A percentile compares a stretch with the other conserved stretches of the same genome.
Conservation (phyloP, 2,797 vertebrate genomes). For the Thripadectes ignobilis region DNA sequence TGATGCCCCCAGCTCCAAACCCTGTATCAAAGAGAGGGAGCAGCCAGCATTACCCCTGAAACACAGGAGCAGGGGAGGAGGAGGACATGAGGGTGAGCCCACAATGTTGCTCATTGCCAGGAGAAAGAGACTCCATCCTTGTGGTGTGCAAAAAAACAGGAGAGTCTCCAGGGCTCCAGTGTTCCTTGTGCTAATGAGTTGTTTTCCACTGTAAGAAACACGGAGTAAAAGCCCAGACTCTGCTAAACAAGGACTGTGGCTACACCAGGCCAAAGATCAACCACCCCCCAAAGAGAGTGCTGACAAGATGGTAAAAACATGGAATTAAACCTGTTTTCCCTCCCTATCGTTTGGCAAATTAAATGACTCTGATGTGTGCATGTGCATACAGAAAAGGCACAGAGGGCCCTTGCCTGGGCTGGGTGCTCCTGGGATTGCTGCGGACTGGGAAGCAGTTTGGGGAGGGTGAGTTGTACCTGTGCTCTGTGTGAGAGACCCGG, state of each 20-base stretch:
- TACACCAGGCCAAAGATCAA: conserved; percentile 27
- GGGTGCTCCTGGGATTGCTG: fast-evolving
- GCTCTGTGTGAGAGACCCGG: fast-evolving
- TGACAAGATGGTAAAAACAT: background rate
- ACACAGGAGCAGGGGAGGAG: background rate
- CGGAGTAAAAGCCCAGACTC: background rate
- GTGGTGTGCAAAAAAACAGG: background rate
- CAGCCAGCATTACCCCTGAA: background rate
- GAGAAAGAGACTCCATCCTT: background rate
- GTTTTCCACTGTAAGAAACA: conserved; percentile 32
- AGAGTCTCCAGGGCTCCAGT: background rate
- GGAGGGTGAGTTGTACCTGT: fast-evolving
- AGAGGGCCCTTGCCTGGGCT: fast-evolving
- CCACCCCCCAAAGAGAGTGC: background rate
- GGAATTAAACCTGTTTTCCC: background rate
- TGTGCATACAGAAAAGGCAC: background rate
- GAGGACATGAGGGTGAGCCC: background rate
- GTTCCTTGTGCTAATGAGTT: conserved; percentile 48
- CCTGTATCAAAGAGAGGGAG: background rate
- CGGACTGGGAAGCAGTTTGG: fast-evolving
- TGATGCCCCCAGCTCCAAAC: background rate
- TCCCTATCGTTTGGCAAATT: background rate
- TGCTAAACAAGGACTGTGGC: conserved; percentile 35
- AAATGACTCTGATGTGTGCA: fast-evolving
- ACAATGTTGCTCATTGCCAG: background rate